Evolutionary conservation across 1,140 invertebrate species (phyloP), one percentile per base, ranked within the genome.

Genomic region (Mylabris phalerata): DNA sequence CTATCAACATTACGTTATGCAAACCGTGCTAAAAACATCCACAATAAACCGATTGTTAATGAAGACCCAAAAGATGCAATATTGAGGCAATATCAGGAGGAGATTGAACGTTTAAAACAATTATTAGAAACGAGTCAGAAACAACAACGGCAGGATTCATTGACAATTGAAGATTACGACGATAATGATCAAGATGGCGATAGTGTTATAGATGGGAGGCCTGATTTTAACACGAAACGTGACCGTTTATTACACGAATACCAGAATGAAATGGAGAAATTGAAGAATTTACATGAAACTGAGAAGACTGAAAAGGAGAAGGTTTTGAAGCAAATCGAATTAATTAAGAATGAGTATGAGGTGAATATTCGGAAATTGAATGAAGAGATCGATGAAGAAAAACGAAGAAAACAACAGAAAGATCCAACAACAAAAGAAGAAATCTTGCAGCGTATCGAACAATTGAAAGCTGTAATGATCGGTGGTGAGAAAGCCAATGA

Each of bases 21-120:
- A 0, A 92, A 93, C 63, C 78, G 94, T 62, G 94, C 93, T 4
- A 93, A 96, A 73, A 95, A 93, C 69, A 97, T 97, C 55, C 85
- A 90, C 67, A 97, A 97, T 73, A 92, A 93, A 67, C 93, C 93
- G 0, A 85, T 84, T 68, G 87, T 97, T 7, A 97, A 97, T 74
- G 93, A 97, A 75, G 82, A 97, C 75, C 93, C 93, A 0, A 97
- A 97, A 75, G 93, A 97, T 68, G 87, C 91, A 3, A 79, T 95
- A 62, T 75, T 96, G 0, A 75, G 90, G 25, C 84, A 95, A 69
- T 96, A 95, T 71, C 91, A 95, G 70, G 80, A 92, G 63, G 92
- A 94, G 73, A 87, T 94, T 27, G 80, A 90, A 48, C 79, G 86
- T 52, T 76, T 96, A 2, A 82, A 82, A 56, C 80, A 82, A 60